phyloP scores from a whole-genome alignment of 2,797 vertebrate genomes.

The Heliangelus exortis region DNA sequence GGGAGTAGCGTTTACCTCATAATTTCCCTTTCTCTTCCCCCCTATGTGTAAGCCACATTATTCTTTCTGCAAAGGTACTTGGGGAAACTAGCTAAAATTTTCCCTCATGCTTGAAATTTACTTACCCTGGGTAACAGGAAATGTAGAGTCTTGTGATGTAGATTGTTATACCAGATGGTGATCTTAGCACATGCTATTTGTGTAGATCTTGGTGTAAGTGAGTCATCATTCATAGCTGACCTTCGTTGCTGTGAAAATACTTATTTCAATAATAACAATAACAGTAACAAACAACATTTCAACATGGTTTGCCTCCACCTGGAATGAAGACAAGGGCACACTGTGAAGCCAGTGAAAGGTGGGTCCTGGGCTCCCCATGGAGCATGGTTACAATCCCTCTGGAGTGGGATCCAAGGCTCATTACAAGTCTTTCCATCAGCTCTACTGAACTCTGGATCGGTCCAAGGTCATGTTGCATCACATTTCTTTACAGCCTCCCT shows the following conservation, averaged over 20 bases:
- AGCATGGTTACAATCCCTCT: neutral
- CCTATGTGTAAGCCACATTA: slow-evolving; percentile 73
- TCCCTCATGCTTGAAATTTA: slow-evolving; percentile 85
- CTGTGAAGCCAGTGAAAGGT: neutral
- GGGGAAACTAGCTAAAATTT: slow-evolving; percentile 87
- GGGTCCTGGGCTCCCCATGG: neutral
- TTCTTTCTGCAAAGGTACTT: slow-evolving; percentile 82
- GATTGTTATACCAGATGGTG: slow-evolving; percentile 87
- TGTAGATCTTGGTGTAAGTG: slow-evolving; percentile 79
- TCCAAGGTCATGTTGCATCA: slow-evolving; percentile 33
- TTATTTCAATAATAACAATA: slow-evolving; percentile 53
- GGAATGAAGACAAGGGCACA: neutral
- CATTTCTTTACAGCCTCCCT: slow-evolving; percentile 43
- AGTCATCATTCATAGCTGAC: slow-evolving; percentile 78
- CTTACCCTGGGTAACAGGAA: slow-evolving; percentile 86
- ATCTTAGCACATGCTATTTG: slow-evolving; percentile 82
- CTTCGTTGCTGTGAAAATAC: slow-evolving; percentile 76
- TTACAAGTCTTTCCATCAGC: slow-evolving; percentile 52
- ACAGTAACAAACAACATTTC: slow-evolving; percentile 46
- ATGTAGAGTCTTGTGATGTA: slow-evolving; percentile 85
- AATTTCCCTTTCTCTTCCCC: slow-evolving; percentile 73
- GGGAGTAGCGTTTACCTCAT: slow-evolving; percentile 74
- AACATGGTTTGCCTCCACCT: neutral
- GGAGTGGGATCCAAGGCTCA: neutral
- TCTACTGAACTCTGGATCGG: slow-evolving; percentile 40